Evolutionary conservation across 2,113 vertebrate genomes (phyloP).

Genomic region (Talpa occidentalis): DNA sequence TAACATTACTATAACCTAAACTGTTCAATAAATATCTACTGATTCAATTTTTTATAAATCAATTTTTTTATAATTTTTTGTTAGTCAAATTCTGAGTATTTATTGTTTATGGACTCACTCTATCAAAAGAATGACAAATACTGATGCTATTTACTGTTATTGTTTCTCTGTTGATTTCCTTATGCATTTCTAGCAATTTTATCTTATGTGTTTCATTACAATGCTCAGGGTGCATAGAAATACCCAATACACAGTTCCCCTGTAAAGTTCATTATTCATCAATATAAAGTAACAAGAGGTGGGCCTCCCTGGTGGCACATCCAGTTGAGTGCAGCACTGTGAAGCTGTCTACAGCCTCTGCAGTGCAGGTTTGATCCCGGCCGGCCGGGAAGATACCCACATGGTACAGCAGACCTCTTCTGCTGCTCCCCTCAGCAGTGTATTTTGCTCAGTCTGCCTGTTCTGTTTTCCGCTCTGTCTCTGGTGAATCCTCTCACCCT

Average conservation of each 20-base stretch:
- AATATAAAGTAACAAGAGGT: background rate
- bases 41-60: background rate
- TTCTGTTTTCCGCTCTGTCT: too few relatives aligned
- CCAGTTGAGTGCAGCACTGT: too few relatives aligned
- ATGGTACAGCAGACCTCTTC: too few relatives aligned
- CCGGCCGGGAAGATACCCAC: too few relatives aligned
- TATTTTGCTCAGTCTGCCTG: too few relatives aligned
- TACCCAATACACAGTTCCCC: background rate
- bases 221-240: background rate
- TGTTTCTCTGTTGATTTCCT: background rate
- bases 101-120: background rate
- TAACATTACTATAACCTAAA: background rate
- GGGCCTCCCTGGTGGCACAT: too few relatives aligned
- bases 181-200: background rate
- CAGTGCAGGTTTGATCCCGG: too few relatives aligned
- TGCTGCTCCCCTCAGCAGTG: too few relatives aligned
- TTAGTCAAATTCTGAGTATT: background rate
- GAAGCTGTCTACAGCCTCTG: too few relatives aligned
- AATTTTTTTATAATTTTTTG: background rate
- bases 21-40: background rate
- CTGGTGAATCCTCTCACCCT: too few relatives aligned
- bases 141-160: background rate
- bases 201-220: background rate
- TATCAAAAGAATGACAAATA: background rate
- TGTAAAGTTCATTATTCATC: background rate